These are phyloP conservation scores for Drosophila baimaii DNA, from an alignment of 1,140 invertebrate genomes.

Conservation along the genomic window DNA sequence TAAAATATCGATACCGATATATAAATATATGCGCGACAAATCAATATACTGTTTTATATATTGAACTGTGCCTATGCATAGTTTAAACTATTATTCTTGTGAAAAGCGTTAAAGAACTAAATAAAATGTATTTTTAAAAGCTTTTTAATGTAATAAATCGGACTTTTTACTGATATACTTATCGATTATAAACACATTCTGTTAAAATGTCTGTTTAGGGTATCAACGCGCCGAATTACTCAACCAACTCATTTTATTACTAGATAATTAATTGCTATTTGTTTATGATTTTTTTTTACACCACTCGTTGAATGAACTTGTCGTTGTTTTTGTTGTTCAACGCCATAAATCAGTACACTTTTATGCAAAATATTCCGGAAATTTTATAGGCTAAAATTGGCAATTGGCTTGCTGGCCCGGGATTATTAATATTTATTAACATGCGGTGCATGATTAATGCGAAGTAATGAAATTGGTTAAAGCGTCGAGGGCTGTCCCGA, in stretches of 20 bases:
- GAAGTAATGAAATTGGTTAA: conserved; percentile 77
- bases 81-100: too few species aligned
- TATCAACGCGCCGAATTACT: background rate
- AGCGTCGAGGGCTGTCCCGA: conserved; percentile 18
- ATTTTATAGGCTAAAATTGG: conserved; percentile 78
- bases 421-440: conserved; percentile 81
- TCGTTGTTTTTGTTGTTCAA: conserved; percentile 41
- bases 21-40: too few species aligned
- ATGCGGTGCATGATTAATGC: conserved; percentile 76
- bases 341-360: conserved; percentile 70
- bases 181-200: too few species aligned
- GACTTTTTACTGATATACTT: too few species aligned
- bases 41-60: too few species aligned
- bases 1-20: too few species aligned
- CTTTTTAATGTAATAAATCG: too few species aligned
- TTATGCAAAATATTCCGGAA: conserved; percentile 73
- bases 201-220: conserved; percentile 2
- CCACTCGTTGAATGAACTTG: conserved; percentile 61
- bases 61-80: too few species aligned
- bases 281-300: conserved; percentile 35
- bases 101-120: too few species aligned
- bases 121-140: too few species aligned
- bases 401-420: conserved; percentile 52
- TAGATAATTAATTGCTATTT: conserved; percentile 78
- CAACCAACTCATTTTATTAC: conserved; percentile 38